Evolutionary conservation across 2,113 vertebrate genomes (phyloP).

Genomic region (Nymphicus hollandicus): DNA sequence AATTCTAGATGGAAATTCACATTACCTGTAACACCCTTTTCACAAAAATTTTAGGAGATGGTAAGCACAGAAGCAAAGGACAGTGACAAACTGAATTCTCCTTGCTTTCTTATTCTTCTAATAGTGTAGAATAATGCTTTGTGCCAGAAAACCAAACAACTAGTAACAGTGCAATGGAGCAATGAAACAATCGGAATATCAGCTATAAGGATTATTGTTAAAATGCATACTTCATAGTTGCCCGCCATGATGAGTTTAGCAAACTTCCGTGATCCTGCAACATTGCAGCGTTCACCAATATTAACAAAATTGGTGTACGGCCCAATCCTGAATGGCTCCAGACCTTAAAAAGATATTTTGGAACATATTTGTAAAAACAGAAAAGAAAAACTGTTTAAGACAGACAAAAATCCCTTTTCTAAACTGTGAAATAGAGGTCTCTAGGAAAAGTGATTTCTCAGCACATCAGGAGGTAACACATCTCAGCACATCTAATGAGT

Average conservation of each 20-base stretch:
- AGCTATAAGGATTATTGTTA: not conserved
- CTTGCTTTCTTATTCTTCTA: not conserved
- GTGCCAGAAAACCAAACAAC: not conserved
- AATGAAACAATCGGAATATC: not conserved
- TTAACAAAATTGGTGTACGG: constrained; percentile 97
- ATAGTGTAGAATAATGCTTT: not conserved
- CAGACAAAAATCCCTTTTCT: not conserved
- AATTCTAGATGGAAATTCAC: not conserved
- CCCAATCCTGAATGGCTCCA: constrained; percentile 93
- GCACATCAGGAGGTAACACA: not conserved
- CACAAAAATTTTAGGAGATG: not conserved
- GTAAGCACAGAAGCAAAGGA: not conserved
- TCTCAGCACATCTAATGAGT: not conserved
- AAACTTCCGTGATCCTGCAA: constrained; percentile 93
- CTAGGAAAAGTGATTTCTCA: not conserved
- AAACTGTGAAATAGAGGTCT: not conserved
- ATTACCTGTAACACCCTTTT: not conserved
- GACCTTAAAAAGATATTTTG: constrained; percentile 75
- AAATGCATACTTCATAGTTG: constrained; percentile 86
- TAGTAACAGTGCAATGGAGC: not conserved
- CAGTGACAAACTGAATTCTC: not conserved
- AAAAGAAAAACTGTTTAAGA: not conserved
- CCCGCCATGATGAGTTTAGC: constrained; percentile 92
- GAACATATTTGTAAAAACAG: not conserved
- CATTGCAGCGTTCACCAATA: constrained; percentile 96